Evolutionary conservation across 2,888 invertebrate genomes (phyloP).

Genomic region (Mylabris sibirica): DNA sequence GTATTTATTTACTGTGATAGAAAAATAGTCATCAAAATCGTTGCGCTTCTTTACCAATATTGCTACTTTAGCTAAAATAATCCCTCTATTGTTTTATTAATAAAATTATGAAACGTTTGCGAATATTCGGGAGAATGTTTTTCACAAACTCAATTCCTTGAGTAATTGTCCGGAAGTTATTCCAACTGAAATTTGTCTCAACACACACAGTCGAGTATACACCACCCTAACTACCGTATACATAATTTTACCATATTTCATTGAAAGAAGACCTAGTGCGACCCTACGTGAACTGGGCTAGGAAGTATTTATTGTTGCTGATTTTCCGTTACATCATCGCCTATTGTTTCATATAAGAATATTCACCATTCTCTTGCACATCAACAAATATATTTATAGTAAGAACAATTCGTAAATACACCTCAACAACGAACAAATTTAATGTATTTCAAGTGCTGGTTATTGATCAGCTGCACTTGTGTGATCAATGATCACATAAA

Average conservation of each 20-base stretch:
- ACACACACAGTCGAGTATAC: neutral
- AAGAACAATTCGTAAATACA: slow-evolving; percentile 17
- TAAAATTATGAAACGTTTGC: neutral
- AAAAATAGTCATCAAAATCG: neutral
- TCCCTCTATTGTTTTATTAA: slow-evolving; percentile 1
- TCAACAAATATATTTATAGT: slow-evolving; percentile 15
- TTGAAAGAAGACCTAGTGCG: slow-evolving; percentile 9
- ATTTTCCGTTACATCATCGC: neutral
- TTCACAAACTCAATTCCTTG: neutral
- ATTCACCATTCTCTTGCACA: neutral
- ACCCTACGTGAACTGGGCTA: slow-evolving; percentile 30
- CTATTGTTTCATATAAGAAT: slow-evolving; percentile 4
- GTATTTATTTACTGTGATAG: neutral
- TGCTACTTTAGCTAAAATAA: neutral
- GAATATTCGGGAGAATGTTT: neutral
- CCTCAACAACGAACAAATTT: slow-evolving; percentile 18
- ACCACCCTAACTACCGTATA: neutral
- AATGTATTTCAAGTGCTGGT: slow-evolving; percentile 31
- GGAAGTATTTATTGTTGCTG: slow-evolving; percentile 7
- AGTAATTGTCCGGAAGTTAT: neutral
- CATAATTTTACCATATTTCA: slow-evolving; percentile 16
- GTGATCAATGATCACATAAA: no score
- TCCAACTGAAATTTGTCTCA: neutral
- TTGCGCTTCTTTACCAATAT: neutral
- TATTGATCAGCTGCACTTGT: no score